phyloP scores from a whole-genome alignment of 1,140 invertebrate species.

The Himalopsyche phryganea region DNA sequence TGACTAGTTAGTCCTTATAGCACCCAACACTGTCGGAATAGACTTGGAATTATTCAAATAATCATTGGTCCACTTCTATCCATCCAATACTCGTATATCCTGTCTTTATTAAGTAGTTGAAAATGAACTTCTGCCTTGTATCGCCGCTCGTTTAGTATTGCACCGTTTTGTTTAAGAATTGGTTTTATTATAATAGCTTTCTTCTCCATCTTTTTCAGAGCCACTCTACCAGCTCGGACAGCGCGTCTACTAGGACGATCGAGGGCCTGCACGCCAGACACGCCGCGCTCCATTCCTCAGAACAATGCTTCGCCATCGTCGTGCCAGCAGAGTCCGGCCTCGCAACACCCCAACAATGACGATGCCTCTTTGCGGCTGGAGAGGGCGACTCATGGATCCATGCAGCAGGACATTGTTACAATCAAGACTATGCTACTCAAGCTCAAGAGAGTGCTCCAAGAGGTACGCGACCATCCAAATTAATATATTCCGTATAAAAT shows the following conservation, averaged over 20 bases:
- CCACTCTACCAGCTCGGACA: constrained; percentile 48
- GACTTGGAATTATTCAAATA: no score
- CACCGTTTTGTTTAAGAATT: no score
- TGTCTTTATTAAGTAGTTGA: no score
- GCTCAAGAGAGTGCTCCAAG: constrained; percentile 72
- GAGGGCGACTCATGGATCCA: constrained; percentile 61
- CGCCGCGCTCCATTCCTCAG: constrained; percentile 40
- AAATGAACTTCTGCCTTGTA: no score
- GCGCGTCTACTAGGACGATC: constrained; percentile 53
- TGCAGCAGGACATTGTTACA: constrained; percentile 72
- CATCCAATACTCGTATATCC: no score
- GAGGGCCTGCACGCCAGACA: constrained; percentile 50
- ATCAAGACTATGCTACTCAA: constrained; percentile 76
- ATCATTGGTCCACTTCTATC: no score
- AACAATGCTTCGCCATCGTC: constrained; percentile 20
- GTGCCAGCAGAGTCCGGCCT: background rate
- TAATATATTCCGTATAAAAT: no score
- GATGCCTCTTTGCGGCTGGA: constrained; percentile 55
- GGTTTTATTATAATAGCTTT: background rate
- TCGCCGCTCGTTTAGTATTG: no score
- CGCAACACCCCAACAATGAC: constrained; percentile 37
- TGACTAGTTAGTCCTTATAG: no score
- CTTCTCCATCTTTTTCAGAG: constrained; percentile 35
- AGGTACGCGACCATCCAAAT: constrained; percentile 50
- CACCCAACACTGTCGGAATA: no score